Evolutionary conservation across 2,113 vertebrate genomes (phyloP), one percentile per base, ranked within the genome.

Genomic region (Gnathonemus longibarbis): DNA sequence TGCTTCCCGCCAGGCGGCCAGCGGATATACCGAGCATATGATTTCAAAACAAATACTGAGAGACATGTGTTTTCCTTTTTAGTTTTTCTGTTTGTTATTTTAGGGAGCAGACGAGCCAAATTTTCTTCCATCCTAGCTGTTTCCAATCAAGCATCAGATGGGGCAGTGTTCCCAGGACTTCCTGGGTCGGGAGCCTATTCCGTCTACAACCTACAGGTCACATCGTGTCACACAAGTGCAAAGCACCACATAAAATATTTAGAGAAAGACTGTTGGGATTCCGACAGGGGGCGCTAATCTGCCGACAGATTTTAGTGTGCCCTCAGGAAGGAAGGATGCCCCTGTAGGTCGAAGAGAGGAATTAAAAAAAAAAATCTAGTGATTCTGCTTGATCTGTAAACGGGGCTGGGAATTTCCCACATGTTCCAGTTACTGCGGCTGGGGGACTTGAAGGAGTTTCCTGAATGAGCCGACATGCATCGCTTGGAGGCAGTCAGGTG

Each of bases 381-480:
- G 3, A 48, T 86, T 50, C 10, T 86, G 84, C 48, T 48, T 10
- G 10, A 70, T 70, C 84, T 15, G 46, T 48, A 50, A 86, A 49
- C 48, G 1, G n/a, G n/a, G 84, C n/a, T 27, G 84, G 84, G 84
- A 86, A 45, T 86, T 86, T 50, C 48, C 84, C 84, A 86, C 74
- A 39, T 49, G 24, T 50, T 49, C 8, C 84, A 27, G 45, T 50
- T 31, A 27, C 9, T n/a, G 83, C 21, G 48, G 48, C 45, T 8
- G 46, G 45, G 21, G 48, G 84, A 86, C 84, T 86, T 50, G 84
- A 21, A 85, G 9, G 35, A 19, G 31, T 42, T 80, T 24, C 83
- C 45, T 7, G 19, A 49, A 49, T 13, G 62, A 27, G 84, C 10
- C 3, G 13, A 31, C 24, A n/a, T 3, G 45, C 24, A 17, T 50